Percentiles rank a stretch among this genome's conserved stretches.
Conservation (phyloP, 2,888 invertebrate genomes). For the Lasioglossum malachurum region DNA sequence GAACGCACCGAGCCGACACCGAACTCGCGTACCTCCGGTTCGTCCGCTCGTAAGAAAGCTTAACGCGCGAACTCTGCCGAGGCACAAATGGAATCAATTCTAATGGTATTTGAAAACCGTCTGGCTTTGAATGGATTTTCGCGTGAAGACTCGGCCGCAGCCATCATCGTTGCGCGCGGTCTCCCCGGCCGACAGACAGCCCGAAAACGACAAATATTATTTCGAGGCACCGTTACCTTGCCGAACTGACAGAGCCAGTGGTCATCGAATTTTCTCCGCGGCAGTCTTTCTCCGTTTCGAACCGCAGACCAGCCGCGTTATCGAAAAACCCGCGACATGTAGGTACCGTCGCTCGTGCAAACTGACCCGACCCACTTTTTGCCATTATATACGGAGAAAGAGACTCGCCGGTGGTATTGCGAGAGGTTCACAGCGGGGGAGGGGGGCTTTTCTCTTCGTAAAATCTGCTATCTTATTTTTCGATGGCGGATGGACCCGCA, state of each 20-base stretch:
- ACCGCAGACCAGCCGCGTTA: slow-evolving; percentile 50
- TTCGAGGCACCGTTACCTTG: not conserved
- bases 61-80: not conserved
- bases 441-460: slow-evolving; percentile 75
- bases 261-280: slow-evolving; percentile 11
- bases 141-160: not conserved
- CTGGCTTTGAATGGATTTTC: not conserved
- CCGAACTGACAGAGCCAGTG: not conserved
- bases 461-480: slow-evolving; percentile 72
- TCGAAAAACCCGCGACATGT: slow-evolving; percentile 62
- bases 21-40: too few species aligned
- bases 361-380: slow-evolving; percentile 81
- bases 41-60: too few species aligned
- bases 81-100: too few species aligned
- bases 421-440: slow-evolving; percentile 50
- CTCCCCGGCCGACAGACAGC: not conserved
- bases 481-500: slow-evolving; percentile 63
- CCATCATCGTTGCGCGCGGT: not conserved
- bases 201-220: slow-evolving; percentile 3
- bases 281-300: slow-evolving; percentile 16
- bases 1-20: too few species aligned
- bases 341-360: slow-evolving; percentile 54
- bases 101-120: too few species aligned
- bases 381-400: slow-evolving; percentile 72
- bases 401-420: slow-evolving; percentile 61